These are phyloP conservation scores for Anhinga anhinga DNA, from an alignment of 2,113 vertebrate genomes.

Conservation along the genomic window DNA sequence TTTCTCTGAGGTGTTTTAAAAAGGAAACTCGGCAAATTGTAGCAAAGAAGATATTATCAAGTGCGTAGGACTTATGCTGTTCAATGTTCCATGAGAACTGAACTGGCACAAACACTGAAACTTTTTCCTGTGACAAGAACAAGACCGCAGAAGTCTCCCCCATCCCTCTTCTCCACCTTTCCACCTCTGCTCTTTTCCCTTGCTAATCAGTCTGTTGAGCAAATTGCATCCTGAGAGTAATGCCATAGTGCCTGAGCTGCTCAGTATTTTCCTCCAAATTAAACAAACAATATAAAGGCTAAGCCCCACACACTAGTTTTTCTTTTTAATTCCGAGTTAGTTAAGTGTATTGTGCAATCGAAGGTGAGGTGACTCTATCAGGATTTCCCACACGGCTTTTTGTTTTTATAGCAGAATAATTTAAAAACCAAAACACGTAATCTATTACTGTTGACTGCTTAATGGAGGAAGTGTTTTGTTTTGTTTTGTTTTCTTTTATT, in stretches of 20 bases:
- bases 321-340: slow-evolving; percentile 23
- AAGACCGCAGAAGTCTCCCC: neutral
- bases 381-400: neutral
- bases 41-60: neutral
- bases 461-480: neutral
- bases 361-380: neutral
- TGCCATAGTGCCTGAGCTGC: neutral
- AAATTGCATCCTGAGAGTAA: neutral
- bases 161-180: neutral
- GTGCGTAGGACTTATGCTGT: neutral
- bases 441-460: neutral
- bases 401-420: neutral
- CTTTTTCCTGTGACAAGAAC: neutral
- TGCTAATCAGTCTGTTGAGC: neutral
- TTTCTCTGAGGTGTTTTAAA: slow-evolving; percentile 24
- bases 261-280: slow-evolving; percentile 27
- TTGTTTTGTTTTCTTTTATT: neutral
- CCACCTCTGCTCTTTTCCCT: neutral
- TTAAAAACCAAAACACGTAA: slow-evolving; percentile 17
- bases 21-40: slow-evolving; percentile 3
- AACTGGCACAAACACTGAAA: neutral
- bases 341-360: neutral
- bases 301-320: neutral
- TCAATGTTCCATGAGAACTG: slow-evolving; percentile 8
- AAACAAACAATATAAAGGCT: neutral